Evolutionary conservation across 2,888 invertebrate genomes (phyloP), one percentile per base, ranked within the genome.

Genomic region (Oxyteleia sp.): DNA sequence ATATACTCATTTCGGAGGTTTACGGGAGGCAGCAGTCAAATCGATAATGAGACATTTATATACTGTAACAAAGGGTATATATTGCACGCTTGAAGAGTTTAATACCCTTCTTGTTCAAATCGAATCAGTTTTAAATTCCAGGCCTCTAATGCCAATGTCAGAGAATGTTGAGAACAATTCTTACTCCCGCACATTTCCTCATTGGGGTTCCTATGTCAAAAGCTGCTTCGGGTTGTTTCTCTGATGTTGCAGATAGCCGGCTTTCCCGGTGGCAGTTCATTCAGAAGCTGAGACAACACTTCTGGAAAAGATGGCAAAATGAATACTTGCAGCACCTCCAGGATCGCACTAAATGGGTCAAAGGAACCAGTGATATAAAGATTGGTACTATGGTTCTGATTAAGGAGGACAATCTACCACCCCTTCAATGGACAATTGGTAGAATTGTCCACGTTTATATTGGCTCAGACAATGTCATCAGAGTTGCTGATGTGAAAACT

Each of bases 241-340:
- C 15, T 5, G 18, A 41, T 23, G 29, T 64, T 64, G 13, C 49
- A 32, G 64, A 64, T n/a, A 32, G 16, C 18, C 4, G 18, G 8
- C 15, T 20, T 29, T 49, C 18, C 2, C 11, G 26, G 13, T 53
- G 53, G 55, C 55, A 55, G 29, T 35, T n/a, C 16, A 5, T 55
- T 1, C 55, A 45, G 35, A 45, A 64, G n/a, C 20, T 84, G 11
- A 75, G 76, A 16, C 47, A 74, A 35, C 63, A 84, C 32, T 86
- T 86, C 59, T 87, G 87, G 84, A 61, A 69, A 16, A 59, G 84
- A 23, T 86, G 84, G 80, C 43, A 49, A 1, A 11, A 35, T 3
- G 85, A 87, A 49, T 86, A 86, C 63, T 45, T 86, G 2, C 66
- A 74, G 47, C 64, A 76, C 8, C 49, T 87, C 13, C 83, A 86